These are phyloP conservation scores for Cacoxenus indagator DNA, from an alignment of 2,888 invertebrate species.

Conservation along the genomic window DNA sequence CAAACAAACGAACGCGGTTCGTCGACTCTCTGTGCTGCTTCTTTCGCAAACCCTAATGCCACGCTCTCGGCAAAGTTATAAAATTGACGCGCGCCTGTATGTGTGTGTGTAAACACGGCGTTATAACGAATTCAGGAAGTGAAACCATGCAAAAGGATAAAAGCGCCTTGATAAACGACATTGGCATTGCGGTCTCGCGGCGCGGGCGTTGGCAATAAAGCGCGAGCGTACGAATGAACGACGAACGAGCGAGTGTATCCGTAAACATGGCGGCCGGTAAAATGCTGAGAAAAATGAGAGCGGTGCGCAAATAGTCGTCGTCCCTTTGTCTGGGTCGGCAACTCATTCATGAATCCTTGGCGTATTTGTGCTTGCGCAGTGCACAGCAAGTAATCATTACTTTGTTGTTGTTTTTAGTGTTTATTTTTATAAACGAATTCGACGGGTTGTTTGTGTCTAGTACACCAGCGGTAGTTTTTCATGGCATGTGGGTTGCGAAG, in stretches of 20 bases:
- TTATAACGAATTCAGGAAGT: conserved; percentile 43
- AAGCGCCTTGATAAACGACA: neutral
- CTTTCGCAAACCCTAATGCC: no score
- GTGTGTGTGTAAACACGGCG: no score
- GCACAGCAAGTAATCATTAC: neutral
- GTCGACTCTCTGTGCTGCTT: no score
- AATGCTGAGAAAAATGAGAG: neutral
- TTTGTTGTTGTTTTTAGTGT: no score
- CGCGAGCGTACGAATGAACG: conserved; percentile 4
- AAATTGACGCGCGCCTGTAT: no score
- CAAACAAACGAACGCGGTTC: no score
- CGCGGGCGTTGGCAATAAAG: neutral
- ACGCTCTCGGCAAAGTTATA: no score
- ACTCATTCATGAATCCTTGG: conserved; percentile 30
- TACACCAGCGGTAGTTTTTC: no score
- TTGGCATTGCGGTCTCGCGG: conserved; percentile 11
- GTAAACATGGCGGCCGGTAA: conserved; percentile 29
- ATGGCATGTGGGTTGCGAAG: no score
- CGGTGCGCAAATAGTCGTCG: neutral
- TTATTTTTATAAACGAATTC: no score
- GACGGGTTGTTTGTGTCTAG: no score
- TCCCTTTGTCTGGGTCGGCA: neutral
- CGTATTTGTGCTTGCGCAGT: conserved; percentile 39
- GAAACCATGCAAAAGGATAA: conserved; percentile 33
- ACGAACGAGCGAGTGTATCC: conserved; percentile 28